These are phyloP conservation scores for Ptilonorhynchus violaceus DNA, from an alignment of 2,113 vertebrate genomes.

Conservation along the genomic window DNA sequence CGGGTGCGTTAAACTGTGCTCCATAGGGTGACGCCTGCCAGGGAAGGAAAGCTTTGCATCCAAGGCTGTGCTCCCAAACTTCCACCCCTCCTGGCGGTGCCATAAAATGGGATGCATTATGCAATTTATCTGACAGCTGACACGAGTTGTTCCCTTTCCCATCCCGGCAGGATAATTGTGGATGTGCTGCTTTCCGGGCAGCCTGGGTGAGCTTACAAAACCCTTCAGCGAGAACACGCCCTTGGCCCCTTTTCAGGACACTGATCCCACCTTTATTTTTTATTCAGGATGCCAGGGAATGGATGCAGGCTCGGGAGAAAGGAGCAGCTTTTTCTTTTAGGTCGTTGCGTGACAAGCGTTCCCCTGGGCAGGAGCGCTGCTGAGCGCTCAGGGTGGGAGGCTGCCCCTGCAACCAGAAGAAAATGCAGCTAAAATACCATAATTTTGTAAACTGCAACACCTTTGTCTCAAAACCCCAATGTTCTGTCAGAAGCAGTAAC, in stretches of 20 bases:
- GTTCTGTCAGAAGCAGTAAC: background rate
- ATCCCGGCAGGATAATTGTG: background rate
- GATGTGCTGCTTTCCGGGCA: background rate
- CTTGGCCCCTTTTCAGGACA: background rate
- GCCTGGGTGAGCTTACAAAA: background rate
- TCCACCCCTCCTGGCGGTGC: background rate
- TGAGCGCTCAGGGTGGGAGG: background rate
- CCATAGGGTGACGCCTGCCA: background rate
- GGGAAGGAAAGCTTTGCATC: background rate
- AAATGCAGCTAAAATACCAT: background rate
- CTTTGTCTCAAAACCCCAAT: background rate
- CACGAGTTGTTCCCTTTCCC: accelerated
- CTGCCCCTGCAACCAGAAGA: background rate
- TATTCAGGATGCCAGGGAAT: background rate
- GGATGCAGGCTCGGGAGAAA: background rate
- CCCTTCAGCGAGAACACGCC: background rate
- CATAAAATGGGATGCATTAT: background rate
- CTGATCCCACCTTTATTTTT: background rate
- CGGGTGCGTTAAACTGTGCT: background rate
- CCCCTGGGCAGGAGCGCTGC: background rate
- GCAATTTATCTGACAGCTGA: background rate
- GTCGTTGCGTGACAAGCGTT: background rate
- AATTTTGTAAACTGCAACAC: background rate
- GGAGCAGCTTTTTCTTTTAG: background rate
- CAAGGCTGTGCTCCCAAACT: background rate